Base-by-base conservation (phyloP, 2,797 vertebrate genomes). In the Gymnothorax javanicus region DNA sequence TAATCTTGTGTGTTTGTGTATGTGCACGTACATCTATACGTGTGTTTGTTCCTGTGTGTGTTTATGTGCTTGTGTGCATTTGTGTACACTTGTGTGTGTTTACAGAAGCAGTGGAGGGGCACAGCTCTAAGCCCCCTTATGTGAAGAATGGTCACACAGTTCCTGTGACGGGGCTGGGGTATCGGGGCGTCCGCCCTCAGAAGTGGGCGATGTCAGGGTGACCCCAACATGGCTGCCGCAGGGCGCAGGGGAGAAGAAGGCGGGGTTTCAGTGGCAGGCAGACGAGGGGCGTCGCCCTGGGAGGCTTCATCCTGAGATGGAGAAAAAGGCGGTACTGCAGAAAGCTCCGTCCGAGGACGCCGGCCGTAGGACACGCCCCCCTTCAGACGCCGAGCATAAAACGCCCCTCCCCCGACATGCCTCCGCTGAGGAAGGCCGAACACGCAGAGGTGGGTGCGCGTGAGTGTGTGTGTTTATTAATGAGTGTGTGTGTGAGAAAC, bases 121-220 rank as follows among this genome's bases (percentile, higher is more conserved):
- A 95, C 60, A 96, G 95, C 89, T 85, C 93, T 89, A 96, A 95
- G 93, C 95, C 95, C 0, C 87, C 93, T 1, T 92, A 95, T 0
- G 93, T 98, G 90, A 99, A 98, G 94, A 99, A 99, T 11, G 98
- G 98, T 87, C 98, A 99, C 90, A 99, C 98, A 0, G 89, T 96
- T 58, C 97, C 97, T 1, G 86, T 98, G 0, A 95, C 3, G 50
- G 17, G 50, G 88, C 89, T 0, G 92, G 92, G 15, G 86, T 89
- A 0, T 89, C 93, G 82, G 89, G 93, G 73, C 93, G 93, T 82
- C 90, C 89, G 79, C 90, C 93, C 6, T 79, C 89, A 1, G 95
- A 96, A 2, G 2, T 43, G 81, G 92, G 92, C 0, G 95, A 96
- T 88, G 95, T 94, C 85, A 92, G 95, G 89, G 91, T 93, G 84